Conservation (phyloP, 2,888 invertebrate genomes). For the Nephrotoma appendiculata region DNA sequence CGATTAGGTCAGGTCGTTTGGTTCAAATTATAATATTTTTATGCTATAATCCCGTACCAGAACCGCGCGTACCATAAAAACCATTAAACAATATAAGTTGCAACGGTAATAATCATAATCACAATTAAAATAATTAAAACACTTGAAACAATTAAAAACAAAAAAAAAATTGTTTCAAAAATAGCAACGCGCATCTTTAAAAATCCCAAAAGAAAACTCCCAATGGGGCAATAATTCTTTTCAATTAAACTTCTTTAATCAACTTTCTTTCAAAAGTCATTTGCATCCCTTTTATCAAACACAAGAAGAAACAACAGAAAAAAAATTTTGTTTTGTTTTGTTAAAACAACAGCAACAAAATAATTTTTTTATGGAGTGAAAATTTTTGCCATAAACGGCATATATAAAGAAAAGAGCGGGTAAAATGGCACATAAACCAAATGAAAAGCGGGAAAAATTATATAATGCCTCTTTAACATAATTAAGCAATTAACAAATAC, state of each 20-base stretch:
- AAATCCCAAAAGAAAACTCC: background rate
- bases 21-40: background rate
- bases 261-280: background rate
- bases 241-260: background rate
- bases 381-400: background rate
- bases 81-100: background rate
- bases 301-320: background rate
- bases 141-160: background rate
- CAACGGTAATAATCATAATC: background rate
- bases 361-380: background rate
- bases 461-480: constrained; percentile 18
- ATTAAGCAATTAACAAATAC: constrained; percentile 20
- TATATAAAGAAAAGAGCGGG: background rate
- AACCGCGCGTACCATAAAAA: too few species aligned
- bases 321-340: background rate
- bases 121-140: background rate
- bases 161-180: background rate
- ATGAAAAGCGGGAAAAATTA: background rate
- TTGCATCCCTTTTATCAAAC: background rate
- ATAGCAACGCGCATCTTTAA: background rate
- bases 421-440: background rate
- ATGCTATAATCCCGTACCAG: background rate
- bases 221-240: background rate
- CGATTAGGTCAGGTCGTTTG: background rate
- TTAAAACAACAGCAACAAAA: background rate